Conservation (phyloP, 2,797 vertebrate species). For the Cynodonichthys magdalenae region DNA sequence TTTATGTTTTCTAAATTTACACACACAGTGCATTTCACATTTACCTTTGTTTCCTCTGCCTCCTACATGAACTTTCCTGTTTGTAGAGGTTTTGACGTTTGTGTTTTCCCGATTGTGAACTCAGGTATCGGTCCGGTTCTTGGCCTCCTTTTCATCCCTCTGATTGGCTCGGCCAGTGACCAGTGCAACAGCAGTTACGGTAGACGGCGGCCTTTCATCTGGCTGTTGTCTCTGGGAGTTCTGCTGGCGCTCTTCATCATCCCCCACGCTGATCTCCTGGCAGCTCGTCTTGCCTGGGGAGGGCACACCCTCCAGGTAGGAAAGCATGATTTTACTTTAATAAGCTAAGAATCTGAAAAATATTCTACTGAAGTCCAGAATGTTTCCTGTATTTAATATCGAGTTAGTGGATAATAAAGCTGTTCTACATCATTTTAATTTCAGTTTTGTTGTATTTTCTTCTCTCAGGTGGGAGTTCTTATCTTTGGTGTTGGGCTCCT, state of each 20-base stretch:
- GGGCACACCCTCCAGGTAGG: constrained; percentile 69
- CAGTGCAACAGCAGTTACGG: constrained; percentile 83
- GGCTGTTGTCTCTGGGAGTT: constrained; percentile 83
- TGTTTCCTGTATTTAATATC: too few relatives aligned
- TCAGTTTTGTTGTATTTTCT: not conserved
- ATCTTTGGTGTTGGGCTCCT: constrained; percentile 84
- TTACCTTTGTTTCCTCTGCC: not conserved
- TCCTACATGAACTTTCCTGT: not conserved
- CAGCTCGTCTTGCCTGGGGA: constrained; percentile 72
- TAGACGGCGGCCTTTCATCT: constrained; percentile 84
- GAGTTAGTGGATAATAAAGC: not conserved
- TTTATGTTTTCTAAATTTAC: not conserved
- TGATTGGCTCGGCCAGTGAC: constrained; percentile 87
- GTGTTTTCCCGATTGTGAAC: constrained; percentile 2
- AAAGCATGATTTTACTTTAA: not conserved
- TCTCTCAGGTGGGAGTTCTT: constrained; percentile 78
- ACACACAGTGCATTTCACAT: not conserved
- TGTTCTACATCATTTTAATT: not conserved
- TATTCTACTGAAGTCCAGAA: too few relatives aligned
- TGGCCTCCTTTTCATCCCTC: constrained; percentile 83
- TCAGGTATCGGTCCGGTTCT: constrained; percentile 85
- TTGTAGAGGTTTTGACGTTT: too few relatives aligned
- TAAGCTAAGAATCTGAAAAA: not conserved
- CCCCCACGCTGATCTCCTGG: constrained; percentile 80
- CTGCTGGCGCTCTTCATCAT: constrained; percentile 83